Evolutionary conservation across 2,888 invertebrate genomes (phyloP).

Genomic region (Sericinus montela): DNA sequence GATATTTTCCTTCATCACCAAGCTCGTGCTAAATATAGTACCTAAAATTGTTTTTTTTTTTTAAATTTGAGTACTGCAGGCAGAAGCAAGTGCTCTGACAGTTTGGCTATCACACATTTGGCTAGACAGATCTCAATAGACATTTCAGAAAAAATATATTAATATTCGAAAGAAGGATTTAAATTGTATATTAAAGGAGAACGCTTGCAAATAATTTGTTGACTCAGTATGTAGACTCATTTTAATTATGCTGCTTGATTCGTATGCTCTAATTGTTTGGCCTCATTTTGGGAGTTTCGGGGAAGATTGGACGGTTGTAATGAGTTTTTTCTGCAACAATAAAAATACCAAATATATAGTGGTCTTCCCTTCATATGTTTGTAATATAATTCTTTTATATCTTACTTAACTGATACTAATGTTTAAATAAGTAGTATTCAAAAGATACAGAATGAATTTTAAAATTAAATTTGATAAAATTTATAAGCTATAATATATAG

Average conservation of each 20-base stretch:
- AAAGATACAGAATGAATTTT: neutral
- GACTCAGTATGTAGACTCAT: neutral
- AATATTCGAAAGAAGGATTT: no score
- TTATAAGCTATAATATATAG: neutral
- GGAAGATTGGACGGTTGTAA: slow-evolving; percentile 15
- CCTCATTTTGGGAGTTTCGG: slow-evolving; percentile 7
- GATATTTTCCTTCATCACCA: no score
- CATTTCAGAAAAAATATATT: no score
- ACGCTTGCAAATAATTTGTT: no score
- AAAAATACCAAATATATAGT: neutral
- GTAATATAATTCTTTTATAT: neutral
- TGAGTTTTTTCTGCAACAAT: slow-evolving; percentile 7
- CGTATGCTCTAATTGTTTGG: slow-evolving; percentile 11
- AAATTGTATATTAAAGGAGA: neutral
- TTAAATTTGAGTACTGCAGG: no score
- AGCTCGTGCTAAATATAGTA: no score
- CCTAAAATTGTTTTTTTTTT: no score
- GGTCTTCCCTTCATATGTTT: no score
- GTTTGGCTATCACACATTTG: no score
- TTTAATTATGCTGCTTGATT: slow-evolving; percentile 13
- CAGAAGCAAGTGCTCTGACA: no score
- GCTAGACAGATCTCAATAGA: no score
- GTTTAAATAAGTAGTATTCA: neutral
- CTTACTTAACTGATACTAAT: neutral
- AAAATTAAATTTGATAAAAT: neutral